Base-by-base conservation (phyloP, 2,888 invertebrate species). In the Lasioglossum villosulum region DNA sequence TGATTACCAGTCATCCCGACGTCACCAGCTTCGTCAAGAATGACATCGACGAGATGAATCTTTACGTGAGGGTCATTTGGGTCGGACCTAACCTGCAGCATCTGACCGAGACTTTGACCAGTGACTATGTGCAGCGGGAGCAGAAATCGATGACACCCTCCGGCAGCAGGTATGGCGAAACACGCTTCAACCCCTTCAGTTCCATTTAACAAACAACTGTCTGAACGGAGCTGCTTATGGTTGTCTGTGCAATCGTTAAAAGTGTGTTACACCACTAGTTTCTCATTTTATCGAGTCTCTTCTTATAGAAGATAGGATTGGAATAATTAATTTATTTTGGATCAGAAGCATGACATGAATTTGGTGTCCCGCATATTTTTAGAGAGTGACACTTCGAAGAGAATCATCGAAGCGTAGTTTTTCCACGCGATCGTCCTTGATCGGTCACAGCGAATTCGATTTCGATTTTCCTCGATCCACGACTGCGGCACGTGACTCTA, bases 41-140 rank as follows among this genome's bases (percentile, higher is more conserved):
- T 0, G 97, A 97, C 90, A 97, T 98, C 66, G 94, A 96, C 19
- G 95, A 96, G 80, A 95, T 97, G 77, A 95, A 96, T 52, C 95
- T 97, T 23, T 96, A 96, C 86, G 96, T 97, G 0, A 97, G 96
- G 92, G 96, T 98, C 0, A 95, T 96, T 8, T 98, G 97, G 97
- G 94, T 98, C 23, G 97, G 97, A 1, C 93, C 95, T 0, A 95
- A 96, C 86, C 95, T 97, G 72, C 94, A 94, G 79, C 85, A 93
- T 8, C 95, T 95, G 0, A 93, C 96, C 0, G 92, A 94, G 23
- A 89, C 92, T 16, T 89, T 97, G n/a, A 94, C 93, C 34, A 89
- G 93, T 2, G 90, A 92, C 56, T 95, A 95, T 82, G 78, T 85
- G 48, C 75, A 89, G 48, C 4, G 72, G 0, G 27, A 80, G 0